Evolutionary conservation across 2,888 invertebrate genomes (phyloP), one percentile per base, ranked within the genome.

Genomic region (Caenorhabditis angaria): DNA sequence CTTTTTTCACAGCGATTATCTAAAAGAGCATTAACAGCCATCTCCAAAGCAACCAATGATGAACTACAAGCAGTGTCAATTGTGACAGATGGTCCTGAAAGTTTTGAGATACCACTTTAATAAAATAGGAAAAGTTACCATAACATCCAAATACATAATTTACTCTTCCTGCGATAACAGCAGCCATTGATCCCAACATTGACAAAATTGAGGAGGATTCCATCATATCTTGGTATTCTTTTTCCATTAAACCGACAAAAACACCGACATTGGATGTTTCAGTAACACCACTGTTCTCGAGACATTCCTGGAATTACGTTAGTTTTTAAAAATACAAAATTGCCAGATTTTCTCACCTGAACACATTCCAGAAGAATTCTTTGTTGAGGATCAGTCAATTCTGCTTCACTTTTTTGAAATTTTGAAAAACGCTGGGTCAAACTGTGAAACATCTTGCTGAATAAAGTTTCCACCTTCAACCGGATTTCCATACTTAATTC

Each of bases 41-140:
- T 94, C 87, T 95, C 92, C 87, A 97, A 90, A n/a, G 95, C 97
- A 88, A 94, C 92, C 88, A 96, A 90, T 76, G 94, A 94, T 83
- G 96, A 96, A 0, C 96, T 96, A 88, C 97, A 97, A 6, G 97
- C 97, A 0, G 97, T 97, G 89, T 97, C 97, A 55, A 97, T 89
- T 32, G 95, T 93, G 88, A 93, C 95, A 88, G 95, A 95, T 2
- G 97, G 97, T 10, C 84, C 83, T 63, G 55, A 51, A 61, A 62
- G n/a, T n/a, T 12, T 18, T n/a, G 12, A 50, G 20, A 35, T 10
- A 51, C 27, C n/a, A 27, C 3, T 29, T 47, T 4, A 25, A 22
- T 22, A 24, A 32, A 14, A 35, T 5, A 35, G 3, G n/a, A n/a
- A 35, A 27, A n/a, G n/a, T 22, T 56, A 65, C 80, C 82, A 48